Base-by-base conservation (phyloP, 2,888 invertebrate genomes). In the Glaucopsyche alexis region DNA sequence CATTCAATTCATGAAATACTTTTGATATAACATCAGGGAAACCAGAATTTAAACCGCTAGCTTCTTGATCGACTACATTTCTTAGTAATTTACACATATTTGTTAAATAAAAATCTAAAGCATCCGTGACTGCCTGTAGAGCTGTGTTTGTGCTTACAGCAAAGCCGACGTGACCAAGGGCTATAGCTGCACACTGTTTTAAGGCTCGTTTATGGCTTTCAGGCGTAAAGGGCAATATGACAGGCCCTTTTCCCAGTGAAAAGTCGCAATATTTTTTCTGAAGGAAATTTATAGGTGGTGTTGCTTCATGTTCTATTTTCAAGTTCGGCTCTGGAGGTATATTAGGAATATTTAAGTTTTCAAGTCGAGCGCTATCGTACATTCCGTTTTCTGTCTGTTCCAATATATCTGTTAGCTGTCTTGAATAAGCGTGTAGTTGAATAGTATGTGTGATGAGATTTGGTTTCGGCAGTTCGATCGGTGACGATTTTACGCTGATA, bases 391-490 rank as follows among this genome's bases (percentile, higher is more conserved):
- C 89, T 0, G 88, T 83, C 77, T 88, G 86, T 71, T 90, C 91
- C 38, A 91, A 77, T 76, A 90, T 87, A n/a, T 83, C 84, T 0
- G 84, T 78, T 47, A 93, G 77, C 75, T 90, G 90, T 73, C 87
- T 83, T 0, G 85, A 81, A 75, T 89, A 91, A 0, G 85, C 82
- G 73, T 93, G 92, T 40, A 93, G 80, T 78, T 90, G 87, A 74
- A 93, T 90, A 0, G 93, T 93, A 73, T 93, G 92, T 0, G 92
- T 91, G 45, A 93, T 89, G 70, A 93, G 80, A 82, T 92, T 93
- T 11, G 85, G 86, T 74, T 84, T 85, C 2, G 93, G 93, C 16
- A 93, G 81, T 77, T 93, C 90, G 40, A 93, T 89, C 2, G 92
- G 89, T 1, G 90, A 88, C 1, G 91, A 90, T 80, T 93, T 91